Percentiles rank a stretch among this genome's conserved stretches.
These are phyloP conservation scores for Eciton burchellii DNA, from an alignment of 1,140 invertebrate genomes.

Conservation along the genomic window DNA sequence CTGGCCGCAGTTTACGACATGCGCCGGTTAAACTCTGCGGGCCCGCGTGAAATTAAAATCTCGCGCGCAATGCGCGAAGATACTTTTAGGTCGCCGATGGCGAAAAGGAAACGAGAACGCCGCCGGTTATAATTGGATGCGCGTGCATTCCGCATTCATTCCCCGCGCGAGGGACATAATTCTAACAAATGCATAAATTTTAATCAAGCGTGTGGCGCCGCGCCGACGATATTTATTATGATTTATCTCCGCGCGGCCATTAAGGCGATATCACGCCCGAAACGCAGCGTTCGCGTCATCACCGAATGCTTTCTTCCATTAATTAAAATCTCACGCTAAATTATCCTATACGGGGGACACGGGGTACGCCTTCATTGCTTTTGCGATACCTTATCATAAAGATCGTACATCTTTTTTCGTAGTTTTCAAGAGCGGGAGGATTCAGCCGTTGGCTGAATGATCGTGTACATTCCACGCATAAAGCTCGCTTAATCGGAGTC, in stretches of 20 bases:
- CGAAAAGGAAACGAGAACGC: conserved; percentile 59
- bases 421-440: neutral
- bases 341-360: neutral
- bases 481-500: too few relatives aligned
- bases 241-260: conserved; percentile 37
- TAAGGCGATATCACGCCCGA: conserved; percentile 27
- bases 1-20: conserved; percentile 37
- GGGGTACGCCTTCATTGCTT: too few relatives aligned
- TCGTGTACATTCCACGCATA: too few relatives aligned
- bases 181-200: conserved; percentile 59
- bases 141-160: conserved; percentile 50
- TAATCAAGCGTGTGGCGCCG: conserved; percentile 36
- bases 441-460: too few relatives aligned
- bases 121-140: conserved; percentile 58
- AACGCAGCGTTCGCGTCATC: conserved; percentile 17
- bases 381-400: neutral
- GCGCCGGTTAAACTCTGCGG: conserved; percentile 46
- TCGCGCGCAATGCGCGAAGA: conserved; percentile 50
- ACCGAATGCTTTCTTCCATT: conserved; percentile 28
- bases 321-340: conserved; percentile 41
- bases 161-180: conserved; percentile 51
- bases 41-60: conserved; percentile 54
- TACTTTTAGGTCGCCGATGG: conserved; percentile 48
- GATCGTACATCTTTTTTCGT: neutral
- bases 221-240: conserved; percentile 48